These are phyloP conservation scores for Laupala kohalensis DNA, from an alignment of 1,140 invertebrate genomes.

Conservation along the genomic window DNA sequence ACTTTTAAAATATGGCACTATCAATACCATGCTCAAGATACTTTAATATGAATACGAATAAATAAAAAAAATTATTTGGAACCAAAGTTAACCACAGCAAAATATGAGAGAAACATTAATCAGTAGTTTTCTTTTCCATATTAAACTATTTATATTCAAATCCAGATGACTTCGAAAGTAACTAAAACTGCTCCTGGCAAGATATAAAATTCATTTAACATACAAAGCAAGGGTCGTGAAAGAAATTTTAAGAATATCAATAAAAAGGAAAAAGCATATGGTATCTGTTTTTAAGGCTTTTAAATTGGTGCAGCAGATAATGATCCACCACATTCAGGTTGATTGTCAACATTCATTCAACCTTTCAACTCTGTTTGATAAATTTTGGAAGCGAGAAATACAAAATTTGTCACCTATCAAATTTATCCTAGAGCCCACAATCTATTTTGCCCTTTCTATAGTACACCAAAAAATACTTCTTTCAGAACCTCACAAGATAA, in stretches of 20 bases:
- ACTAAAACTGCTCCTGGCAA: too few relatives aligned
- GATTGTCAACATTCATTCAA: background rate
- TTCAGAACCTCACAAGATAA: background rate
- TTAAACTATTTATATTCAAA: background rate
- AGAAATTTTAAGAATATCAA: background rate
- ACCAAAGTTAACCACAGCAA: background rate
- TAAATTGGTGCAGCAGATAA: background rate
- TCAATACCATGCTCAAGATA: slow-evolving; percentile 3
- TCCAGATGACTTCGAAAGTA: too few relatives aligned
- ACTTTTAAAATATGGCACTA: slow-evolving; percentile 6
- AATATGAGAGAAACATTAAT: background rate
- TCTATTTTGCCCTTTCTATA: too few relatives aligned
- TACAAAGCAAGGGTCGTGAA: background rate
- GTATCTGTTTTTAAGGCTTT: background rate
- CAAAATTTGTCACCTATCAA: background rate
- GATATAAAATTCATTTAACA: background rate
- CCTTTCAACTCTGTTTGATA: background rate
- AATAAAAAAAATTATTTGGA: background rate
- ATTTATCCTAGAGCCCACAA: background rate
- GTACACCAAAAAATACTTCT: background rate
- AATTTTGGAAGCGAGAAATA: background rate
- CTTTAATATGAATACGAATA: background rate
- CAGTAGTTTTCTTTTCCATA: background rate
- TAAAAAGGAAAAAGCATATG: background rate
- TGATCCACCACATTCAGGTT: background rate